Base-by-base conservation (phyloP, 2,888 invertebrate species). In the Trichogramma evanescens region DNA sequence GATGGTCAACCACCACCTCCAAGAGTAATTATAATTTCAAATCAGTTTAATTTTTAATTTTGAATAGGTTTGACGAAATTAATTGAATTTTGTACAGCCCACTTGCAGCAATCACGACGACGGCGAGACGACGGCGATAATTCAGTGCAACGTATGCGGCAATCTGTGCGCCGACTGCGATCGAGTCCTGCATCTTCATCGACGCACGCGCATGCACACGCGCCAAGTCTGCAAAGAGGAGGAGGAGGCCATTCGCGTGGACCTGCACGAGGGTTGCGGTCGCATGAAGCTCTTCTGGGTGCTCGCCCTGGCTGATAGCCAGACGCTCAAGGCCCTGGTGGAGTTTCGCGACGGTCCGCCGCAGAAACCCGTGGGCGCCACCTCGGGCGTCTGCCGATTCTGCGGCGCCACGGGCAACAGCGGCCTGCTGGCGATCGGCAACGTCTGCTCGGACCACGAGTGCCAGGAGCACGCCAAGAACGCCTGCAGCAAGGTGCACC, bases 61-160 rank as follows among this genome's bases (percentile, higher is more conserved):
- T 45, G 1, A 6, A 38, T 50, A 10, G n/a, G 5, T 7, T 55
- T 61, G 65, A 61, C 48, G 2, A 1, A 41, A 48, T 48, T 3
- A 26, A 26, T 63, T 46, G 7, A 56, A 66, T 26, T 51, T 63
- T 55, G 72, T 76, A 3, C 83, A 94, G 73, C 91, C 93, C 6
- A 87, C 89, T 65, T 99, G 98, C 80, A 88, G 86, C 55, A 99
- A 99, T 79, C 98, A 99, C 78, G 98, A 99, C 74, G 98, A 99
- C 75, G 93, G 92, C 1, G 86, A 90, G 73, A 97, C 96, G 0
- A 83, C 87, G 9, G 97, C 96, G 0, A 91, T 95, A 63, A 91
- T 98, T 63, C 91, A 95, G 69, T 99, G 98, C 77, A 88, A 86
- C 68, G 83, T 84, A 6, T 99, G 98, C 74, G 95, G 94, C 26